A percentile compares a stretch with the other conserved stretches of the same genome.
Conservation (phyloP, 2,113 vertebrate species). For the Leptobrachium leishanense region DNA sequence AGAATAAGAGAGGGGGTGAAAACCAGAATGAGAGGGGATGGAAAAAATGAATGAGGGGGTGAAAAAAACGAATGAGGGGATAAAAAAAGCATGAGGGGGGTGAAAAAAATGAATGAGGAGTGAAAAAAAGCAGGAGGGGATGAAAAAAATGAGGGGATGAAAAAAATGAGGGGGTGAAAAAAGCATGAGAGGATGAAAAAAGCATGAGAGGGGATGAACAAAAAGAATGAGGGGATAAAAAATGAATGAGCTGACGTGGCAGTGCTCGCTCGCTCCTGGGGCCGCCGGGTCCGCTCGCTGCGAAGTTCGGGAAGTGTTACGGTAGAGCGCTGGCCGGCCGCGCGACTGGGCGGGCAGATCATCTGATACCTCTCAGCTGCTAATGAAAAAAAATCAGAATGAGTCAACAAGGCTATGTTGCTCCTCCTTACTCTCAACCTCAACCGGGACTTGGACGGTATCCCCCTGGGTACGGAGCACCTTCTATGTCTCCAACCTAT, state of each 20-base stretch:
- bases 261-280: constrained; percentile 18
- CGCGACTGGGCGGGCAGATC: constrained; percentile 50
- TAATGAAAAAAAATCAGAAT: constrained; percentile 73
- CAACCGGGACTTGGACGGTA: constrained; percentile 86
- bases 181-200: too few relatives aligned
- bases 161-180: too few relatives aligned
- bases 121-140: too few relatives aligned
- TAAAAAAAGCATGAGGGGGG: too few relatives aligned
- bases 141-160: too few relatives aligned
- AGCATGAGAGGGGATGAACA: too few relatives aligned
- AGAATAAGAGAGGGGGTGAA: too few relatives aligned
- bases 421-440: constrained; percentile 87
- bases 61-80: too few relatives aligned
- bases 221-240: too few relatives aligned
- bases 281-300: constrained; percentile 4
- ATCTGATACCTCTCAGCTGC: constrained; percentile 30
- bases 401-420: constrained; percentile 95
- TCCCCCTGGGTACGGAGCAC: constrained; percentile 74
- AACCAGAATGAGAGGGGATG: too few relatives aligned
- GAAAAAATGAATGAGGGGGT: too few relatives aligned
- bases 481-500: constrained; percentile 71
- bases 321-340: constrained; percentile 16
- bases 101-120: too few relatives aligned
- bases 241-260: constrained; percentile 33
- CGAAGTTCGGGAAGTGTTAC: neutral